Evolutionary conservation across 2,113 vertebrate genomes (phyloP), one percentile per base, ranked within the genome.

Genomic region (Chroicocephalus ridibundus): DNA sequence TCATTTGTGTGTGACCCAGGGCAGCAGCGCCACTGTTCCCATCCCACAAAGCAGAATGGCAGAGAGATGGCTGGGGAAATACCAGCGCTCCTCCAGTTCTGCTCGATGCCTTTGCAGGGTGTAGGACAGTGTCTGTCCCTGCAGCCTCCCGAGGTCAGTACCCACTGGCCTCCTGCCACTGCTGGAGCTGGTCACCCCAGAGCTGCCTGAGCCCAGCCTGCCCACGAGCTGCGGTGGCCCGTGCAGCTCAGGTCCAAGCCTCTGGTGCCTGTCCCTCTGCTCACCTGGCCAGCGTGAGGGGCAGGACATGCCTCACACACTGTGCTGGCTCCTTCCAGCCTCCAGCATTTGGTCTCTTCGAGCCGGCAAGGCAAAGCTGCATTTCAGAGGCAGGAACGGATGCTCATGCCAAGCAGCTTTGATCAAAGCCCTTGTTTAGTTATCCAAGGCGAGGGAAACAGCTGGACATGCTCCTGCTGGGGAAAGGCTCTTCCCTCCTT

Each of bases 391-490:
- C 44, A 52, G 24, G 61, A 44, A 47, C 1, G 9, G 49, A 82
- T 54, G 51, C 13, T 91, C 17, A 14, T 54, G 75, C 49, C 75
- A 38, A 86, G n/a, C 1, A 0, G 40, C 58, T 96, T 85, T 82
- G 62, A 82, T 82, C 57, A 85, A 89, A 96, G 66, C 40, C 40
- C 40, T 79, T 66, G 51, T 75, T 85, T 49, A 82, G 40, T 70
- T 82, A 58, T 66, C 90, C 70, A 76, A 95, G 24, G 38, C 57
- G 60, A 83, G 22, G 46, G 61, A 95, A 97, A 79, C n/a, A 91
- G 61, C 57, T 79, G 89, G 91, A 75, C 31, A 13, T 15, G 26
- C 36, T 82, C 49, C 86, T 85, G 70, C 64, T 83, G 60, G 52
- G 32, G 49, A 95, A 64, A 84, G 31, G 47, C 26, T 95, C 60